These are phyloP conservation scores for Parauchenoglanis ngamensis DNA, from an alignment of 2,797 vertebrate species.

Conservation along the genomic window DNA sequence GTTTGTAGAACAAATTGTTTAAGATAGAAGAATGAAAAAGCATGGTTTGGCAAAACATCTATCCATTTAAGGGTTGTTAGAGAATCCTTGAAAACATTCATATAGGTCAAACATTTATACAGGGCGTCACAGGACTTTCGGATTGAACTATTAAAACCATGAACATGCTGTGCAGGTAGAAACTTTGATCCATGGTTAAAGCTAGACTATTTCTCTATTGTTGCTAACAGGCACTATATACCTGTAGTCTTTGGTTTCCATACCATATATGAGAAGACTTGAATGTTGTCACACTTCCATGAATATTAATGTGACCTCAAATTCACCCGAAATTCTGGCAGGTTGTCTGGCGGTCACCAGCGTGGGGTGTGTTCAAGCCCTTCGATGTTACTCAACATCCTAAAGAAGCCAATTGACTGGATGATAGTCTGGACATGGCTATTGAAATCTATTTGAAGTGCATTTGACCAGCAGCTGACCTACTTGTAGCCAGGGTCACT, in stretches of 20 bases:
- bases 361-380: conserved; percentile 30
- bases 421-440: conserved; percentile 50
- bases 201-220: neutral
- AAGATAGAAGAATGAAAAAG: neutral
- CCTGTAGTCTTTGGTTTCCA: neutral
- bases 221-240: neutral
- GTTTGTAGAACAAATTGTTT: neutral
- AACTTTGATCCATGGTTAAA: neutral
- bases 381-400: conserved; percentile 20
- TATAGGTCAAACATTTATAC: neutral
- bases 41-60: neutral
- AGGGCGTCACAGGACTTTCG: neutral
- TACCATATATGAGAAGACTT: conserved; percentile 20
- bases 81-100: neutral
- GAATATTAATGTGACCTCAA: conserved; percentile 58
- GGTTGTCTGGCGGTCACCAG: conserved; percentile 56
- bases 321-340: conserved; percentile 50
- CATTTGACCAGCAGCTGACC: conserved; percentile 55
- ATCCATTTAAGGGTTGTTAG: neutral
- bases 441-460: conserved; percentile 39
- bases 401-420: conserved; percentile 21
- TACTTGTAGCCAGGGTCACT: conserved; percentile 44
- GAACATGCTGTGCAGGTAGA: neutral
- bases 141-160: neutral
- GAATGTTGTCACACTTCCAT: conserved; percentile 51